These are phyloP conservation scores for Heliconius ismenius DNA, from an alignment of 2,888 invertebrate genomes.

Conservation along the genomic window DNA sequence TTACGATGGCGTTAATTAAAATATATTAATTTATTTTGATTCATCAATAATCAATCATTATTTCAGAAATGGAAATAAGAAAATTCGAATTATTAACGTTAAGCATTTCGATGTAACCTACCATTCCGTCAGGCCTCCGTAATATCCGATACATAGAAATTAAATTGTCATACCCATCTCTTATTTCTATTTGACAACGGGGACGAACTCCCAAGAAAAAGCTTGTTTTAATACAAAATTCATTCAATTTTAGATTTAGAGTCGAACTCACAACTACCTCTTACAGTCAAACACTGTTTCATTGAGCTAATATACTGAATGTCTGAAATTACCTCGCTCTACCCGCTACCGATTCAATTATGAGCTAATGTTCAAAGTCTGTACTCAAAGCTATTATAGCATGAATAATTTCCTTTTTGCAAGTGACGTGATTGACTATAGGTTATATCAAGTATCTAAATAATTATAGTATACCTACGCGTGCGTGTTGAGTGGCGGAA, in stretches of 20 bases:
- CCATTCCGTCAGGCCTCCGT: too few species aligned
- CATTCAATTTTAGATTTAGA: neutral
- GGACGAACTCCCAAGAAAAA: too few species aligned
- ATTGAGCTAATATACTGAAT: neutral
- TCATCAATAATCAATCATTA: too few species aligned
- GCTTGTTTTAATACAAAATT: neutral
- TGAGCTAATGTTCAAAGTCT: slow-evolving; percentile 1
- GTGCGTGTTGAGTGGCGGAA: too few species aligned
- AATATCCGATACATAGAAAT: too few species aligned
- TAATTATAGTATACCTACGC: neutral
- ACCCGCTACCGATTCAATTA: neutral
- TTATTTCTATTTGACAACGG: too few species aligned
- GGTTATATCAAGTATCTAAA: neutral
- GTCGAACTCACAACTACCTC: neutral
- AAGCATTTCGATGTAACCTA: too few species aligned
- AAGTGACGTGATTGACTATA: neutral
- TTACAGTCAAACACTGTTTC: neutral
- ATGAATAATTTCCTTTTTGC: neutral
- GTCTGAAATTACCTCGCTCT: neutral
- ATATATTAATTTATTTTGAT: too few species aligned
- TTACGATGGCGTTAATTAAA: too few species aligned
- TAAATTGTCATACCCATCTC: too few species aligned
- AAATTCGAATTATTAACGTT: too few species aligned
- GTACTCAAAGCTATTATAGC: neutral
- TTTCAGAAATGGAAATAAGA: too few species aligned